These are phyloP conservation scores for Hormiphora californensis DNA, from an alignment of 37 sponge, comb jelly and placozoan genomes.

Conservation along the genomic window DNA sequence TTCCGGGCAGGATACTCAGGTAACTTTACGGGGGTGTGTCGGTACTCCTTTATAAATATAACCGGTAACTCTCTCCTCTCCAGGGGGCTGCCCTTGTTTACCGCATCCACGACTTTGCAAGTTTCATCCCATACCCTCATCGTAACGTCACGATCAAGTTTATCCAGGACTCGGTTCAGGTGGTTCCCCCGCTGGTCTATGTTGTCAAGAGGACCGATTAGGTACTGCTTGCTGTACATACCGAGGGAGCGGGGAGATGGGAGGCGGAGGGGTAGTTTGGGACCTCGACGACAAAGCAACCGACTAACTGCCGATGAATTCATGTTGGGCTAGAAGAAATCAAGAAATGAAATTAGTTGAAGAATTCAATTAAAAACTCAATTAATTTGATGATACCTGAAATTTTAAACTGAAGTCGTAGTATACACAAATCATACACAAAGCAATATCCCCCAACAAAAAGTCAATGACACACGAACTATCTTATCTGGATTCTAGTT, in stretches of 20 bases:
- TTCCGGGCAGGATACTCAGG: conserved; percentile 17
- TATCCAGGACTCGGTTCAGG: conserved; percentile 5
- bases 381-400: neutral
- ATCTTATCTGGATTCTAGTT: too few species aligned
- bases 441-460: too few species aligned
- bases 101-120: conserved; percentile 44
- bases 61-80: conserved; percentile 16
- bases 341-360: neutral
- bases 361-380: neutral
- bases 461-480: too few species aligned
- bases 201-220: conserved; percentile 31
- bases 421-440: neutral
- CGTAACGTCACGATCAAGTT: conserved; percentile 6
- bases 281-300: neutral
- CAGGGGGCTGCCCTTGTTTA: conserved; percentile 16
- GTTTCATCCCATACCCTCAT: conserved; percentile 47
- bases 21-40: neutral
- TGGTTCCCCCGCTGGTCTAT: conserved; percentile 11
- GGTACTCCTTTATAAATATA: neutral
- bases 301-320: neutral
- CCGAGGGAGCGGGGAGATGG: neutral
- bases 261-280: neutral
- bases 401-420: neutral
- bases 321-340: neutral
- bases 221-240: conserved; percentile 38